Base-by-base conservation (phyloP, 2,888 invertebrate species). In the Frankliniella fusca region DNA sequence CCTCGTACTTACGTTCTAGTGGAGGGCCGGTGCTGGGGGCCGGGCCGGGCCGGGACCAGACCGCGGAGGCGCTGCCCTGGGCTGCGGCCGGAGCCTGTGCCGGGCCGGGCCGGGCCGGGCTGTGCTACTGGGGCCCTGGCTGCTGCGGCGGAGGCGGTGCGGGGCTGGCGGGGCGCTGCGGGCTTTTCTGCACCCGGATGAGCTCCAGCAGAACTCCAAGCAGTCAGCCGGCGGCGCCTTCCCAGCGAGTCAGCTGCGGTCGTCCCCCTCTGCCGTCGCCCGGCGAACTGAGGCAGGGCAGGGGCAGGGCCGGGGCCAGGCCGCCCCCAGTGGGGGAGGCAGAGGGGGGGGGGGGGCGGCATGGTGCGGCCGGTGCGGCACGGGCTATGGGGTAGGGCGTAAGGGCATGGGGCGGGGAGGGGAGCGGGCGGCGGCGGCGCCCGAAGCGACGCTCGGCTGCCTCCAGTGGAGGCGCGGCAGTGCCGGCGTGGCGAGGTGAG, bases 241-340 rank as follows among this genome's bases (percentile, higher is more conserved):
- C 61, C 70, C 27, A 10, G 23, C 27, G n/a, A n/a, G 70, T 27
- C 70, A n/a, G 70, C 23, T 12, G 9, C 70, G 70, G 70, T 76
- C 70, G 70, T 76, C 70, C 70, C 70, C 70, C 70, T 76, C 12
- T 27, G 70, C 70, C 70, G 70, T 76, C 70, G 9, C 23, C 70
- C 70, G 70, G 70, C 70, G 70, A 76, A 76, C 70, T 76, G 70
- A 76, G 70, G 70, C 70, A 76, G 70, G 70, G 70, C 70, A 70
- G 70, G 70, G 70, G 23, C 23, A 12, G 11, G 70, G 23, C 70
- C 23, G 70, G 70, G n/a, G 9, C n/a, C 3, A 7, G 20, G 70
- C n/a, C 23, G 70, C 23, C 70, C 23, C n/a, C n/a, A 23, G 23
- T 10, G n/a, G 0, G 27, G 23, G 23, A 9, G 23, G 70, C 23